Base-by-base conservation (phyloP, 2,113 vertebrate species). In the Motacilla alba region DNA sequence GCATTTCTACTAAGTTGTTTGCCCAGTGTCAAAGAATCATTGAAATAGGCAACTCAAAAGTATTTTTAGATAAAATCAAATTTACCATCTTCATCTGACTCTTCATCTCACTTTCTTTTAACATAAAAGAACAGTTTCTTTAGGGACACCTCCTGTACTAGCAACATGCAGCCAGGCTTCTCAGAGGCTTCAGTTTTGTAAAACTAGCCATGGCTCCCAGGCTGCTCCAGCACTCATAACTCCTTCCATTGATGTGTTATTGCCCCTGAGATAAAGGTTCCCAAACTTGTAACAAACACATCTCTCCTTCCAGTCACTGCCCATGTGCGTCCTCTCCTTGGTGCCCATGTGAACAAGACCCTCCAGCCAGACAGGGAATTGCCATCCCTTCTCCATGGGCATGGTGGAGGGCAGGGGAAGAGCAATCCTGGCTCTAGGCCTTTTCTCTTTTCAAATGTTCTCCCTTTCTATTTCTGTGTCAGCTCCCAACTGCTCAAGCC, bases 241-340 rank as follows among this genome's bases (percentile, higher is more conserved):
- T 80, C 64, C 22, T 85, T 84, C 33, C 30, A 60, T 19, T 0
- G 0, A 41, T 0, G 0, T 2, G 1, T 22, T 44, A 56, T 12
- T 39, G 47, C 15, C 60, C 6, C 39, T 11, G 21, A 78, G 76
- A 62, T 31, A 74, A 49, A 76, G 7, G 30, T 58, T 78, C 37
- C 41, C n/a, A 44, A 84, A 72, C 59, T 31, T 21, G 8, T 63
- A 70, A 52, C 23, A n/a, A 60, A 44, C 16, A 26, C 2, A 1
- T 19, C 11, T 80, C 56, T 90, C 58, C 84, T 80, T 87, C 70
- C n/a, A 67, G 27, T 58, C 3, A 3, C 27, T 49, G 11, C 35
- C 15, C 2, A 0, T 20, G 9, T 15, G 18, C 4, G 6, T 70
- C 28, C 22, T 76, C 20, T 56, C 23, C 62, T 64, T 47, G 35